Evolutionary conservation across 2,797 vertebrate genomes (phyloP), one percentile per base, ranked within the genome.

Genomic region (Eupleurogrammus muticus): DNA sequence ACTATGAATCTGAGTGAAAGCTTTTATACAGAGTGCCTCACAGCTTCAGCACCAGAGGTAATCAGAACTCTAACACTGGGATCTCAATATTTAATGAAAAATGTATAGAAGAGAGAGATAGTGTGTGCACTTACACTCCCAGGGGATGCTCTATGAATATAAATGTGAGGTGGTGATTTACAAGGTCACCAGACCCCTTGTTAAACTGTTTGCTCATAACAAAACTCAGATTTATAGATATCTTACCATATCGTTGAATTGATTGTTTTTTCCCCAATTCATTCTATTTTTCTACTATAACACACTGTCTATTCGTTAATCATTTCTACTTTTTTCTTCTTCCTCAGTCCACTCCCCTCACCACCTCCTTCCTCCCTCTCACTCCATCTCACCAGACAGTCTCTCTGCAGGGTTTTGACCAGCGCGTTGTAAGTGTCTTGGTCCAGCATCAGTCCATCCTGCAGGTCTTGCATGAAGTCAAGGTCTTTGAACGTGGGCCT

Each of bases 391-490:
- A 99, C 98, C 97, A 99, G 87, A 66, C 98, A 99, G 91, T 99
- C 98, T 46, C 98, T 95, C 86, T 99, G 97, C 55, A 99, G 88
- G 0, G 97, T 99, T 90, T 99, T 99, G 72, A 97, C 96, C 78
- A 99, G 73, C 0, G 98, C 98, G 0, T 87, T 97, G 84, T 96
- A 97, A 13, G 96, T 99, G 90, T 99, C 97, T 0, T 94, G 92
- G 11, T 99, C 98, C 64, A 99, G 86, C 92, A 98, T 94, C 50
- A 99, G 93, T 56, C 97, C 97, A 0, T 99, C 97, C 0, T 93
- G 94, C 81, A 96, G 81, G 84, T 99, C 96, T 72, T 99, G 97
- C 88, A 99, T 98, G 89, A 99, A 99, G 87, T 99, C 98, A 38
- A 99, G 92, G 86, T 99, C 98, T 90, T 99, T 99, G 92, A 96